These are phyloP conservation scores for Selene dorsalis DNA, from an alignment of 2,797 vertebrate species.

Conservation along the genomic window DNA sequence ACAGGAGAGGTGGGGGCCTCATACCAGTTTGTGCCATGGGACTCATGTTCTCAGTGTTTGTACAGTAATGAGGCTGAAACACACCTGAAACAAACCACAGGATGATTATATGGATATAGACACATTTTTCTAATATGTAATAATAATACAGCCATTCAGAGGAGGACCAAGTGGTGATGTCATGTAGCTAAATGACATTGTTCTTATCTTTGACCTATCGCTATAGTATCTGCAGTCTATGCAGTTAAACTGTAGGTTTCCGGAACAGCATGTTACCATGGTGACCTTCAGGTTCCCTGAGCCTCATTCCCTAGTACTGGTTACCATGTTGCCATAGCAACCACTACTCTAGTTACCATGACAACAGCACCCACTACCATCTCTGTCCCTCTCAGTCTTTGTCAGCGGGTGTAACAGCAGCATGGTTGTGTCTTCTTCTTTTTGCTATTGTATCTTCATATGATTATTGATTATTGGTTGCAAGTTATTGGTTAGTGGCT, in stretches of 20 bases:
- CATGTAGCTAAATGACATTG: background rate
- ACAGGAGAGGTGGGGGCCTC: background rate
- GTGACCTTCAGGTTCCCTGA: constrained; percentile 1
- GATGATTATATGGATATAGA: background rate
- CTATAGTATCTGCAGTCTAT: background rate
- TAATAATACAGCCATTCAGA: constrained; percentile 26
- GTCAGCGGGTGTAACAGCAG: constrained; percentile 77
- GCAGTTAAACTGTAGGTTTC: background rate
- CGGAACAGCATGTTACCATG: constrained; percentile 6
- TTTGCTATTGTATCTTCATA: constrained; percentile 57
- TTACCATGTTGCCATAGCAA: constrained; percentile 20
- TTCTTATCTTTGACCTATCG: constrained; percentile 3
- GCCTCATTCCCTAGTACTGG: background rate
- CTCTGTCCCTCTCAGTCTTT: constrained; percentile 38
- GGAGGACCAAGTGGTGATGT: constrained; percentile 1
- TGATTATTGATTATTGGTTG: constrained; percentile 28
- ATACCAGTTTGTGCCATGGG: background rate
- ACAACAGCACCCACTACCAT: constrained; percentile 18
- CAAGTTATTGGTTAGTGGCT: constrained; percentile 84
- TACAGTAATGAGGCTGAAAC: constrained; percentile 2
- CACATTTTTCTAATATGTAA: background rate
- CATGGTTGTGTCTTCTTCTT: constrained; percentile 60
- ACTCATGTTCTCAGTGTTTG: background rate
- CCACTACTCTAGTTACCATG: constrained; percentile 29
- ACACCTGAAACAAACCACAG: background rate